phyloP scores from a whole-genome alignment of 2,888 invertebrate genomes.

The Phrixothrix hirtus region DNA sequence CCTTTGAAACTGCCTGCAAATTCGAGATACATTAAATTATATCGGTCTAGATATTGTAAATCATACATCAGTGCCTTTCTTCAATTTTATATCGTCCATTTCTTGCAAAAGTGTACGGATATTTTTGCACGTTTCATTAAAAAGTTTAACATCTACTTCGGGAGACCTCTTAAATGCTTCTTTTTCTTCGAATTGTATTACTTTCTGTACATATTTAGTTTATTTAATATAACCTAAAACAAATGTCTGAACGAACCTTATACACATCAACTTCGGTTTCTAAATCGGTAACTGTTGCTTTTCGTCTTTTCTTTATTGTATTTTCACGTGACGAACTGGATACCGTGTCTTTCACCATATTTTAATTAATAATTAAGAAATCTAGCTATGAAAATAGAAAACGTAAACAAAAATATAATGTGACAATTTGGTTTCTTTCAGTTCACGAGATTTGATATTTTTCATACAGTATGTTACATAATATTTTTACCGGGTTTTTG shows the following conservation, averaged over 20 bases:
- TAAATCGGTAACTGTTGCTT: conserved; percentile 56
- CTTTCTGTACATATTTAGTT: conserved; percentile 59
- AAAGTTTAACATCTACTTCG: conserved; percentile 69
- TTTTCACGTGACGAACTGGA: conserved; percentile 16
- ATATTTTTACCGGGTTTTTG: too few relatives aligned
- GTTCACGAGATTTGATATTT: too few relatives aligned
- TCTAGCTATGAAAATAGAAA: too few relatives aligned
- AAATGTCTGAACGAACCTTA: conserved; percentile 56
- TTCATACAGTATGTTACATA: too few relatives aligned
- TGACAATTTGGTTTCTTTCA: too few relatives aligned
- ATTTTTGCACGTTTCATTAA: conserved; percentile 70
- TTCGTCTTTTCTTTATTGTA: conserved; percentile 61
- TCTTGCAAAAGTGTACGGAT: conserved; percentile 70
- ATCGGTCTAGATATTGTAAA: background rate
- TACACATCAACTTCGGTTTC: conserved; percentile 63
- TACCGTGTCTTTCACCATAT: conserved; percentile 20
- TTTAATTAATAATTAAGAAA: conserved; percentile 1
- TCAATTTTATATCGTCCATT: conserved; percentile 68
- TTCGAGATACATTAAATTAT: too few relatives aligned
- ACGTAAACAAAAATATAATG: too few relatives aligned
- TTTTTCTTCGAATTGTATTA: conserved; percentile 73
- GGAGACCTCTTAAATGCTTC: conserved; percentile 70
- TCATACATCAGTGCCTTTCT: conserved; percentile 61
- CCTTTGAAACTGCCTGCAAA: conserved; percentile 62
- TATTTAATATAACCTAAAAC: conserved; percentile 12